Percentiles rank a stretch among this genome's conserved stretches.
These are phyloP conservation scores for Cherax quadricarinatus DNA, from an alignment of 1,140 invertebrate species.

Conservation along the genomic window DNA sequence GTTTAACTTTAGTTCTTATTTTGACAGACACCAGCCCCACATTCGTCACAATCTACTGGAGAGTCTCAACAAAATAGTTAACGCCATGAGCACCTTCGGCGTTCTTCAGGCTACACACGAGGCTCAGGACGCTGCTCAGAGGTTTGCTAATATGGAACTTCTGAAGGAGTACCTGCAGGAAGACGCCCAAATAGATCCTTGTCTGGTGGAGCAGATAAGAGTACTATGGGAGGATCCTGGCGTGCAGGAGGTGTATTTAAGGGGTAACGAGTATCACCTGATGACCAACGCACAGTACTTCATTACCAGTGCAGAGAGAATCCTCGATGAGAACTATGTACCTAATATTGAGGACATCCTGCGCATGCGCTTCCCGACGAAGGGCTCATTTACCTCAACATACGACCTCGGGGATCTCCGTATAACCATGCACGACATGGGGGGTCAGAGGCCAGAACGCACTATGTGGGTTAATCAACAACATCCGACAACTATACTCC, in stretches of 20 bases:
- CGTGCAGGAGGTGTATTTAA: constrained; percentile 37
- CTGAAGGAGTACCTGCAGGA: constrained; percentile 7
- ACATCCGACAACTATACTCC: constrained; percentile 49
- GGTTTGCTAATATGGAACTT: constrained; percentile 28
- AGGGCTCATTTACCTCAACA: constrained; percentile 13
- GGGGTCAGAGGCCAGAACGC: constrained; percentile 36
- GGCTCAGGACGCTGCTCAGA: constrained; percentile 16
- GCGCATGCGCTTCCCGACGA: constrained; percentile 52
- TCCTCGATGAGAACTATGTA: constrained; percentile 39
- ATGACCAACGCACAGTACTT: constrained; percentile 59
- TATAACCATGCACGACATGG: constrained; percentile 60
- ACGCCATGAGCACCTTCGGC: constrained; percentile 2
- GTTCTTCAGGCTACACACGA: neutral
- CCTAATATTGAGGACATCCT: constrained; percentile 60
- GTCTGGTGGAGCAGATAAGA: neutral
- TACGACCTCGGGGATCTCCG: constrained; percentile 44
- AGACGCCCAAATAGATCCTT: constrained; percentile 19
- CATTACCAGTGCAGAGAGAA: constrained; percentile 27
- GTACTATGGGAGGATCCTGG: constrained; percentile 34
- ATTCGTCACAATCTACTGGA: constrained; percentile 53
- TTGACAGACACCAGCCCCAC: constrained; percentile 55
- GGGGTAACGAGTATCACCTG: constrained; percentile 54
- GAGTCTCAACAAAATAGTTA: constrained; percentile 51
- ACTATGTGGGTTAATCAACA: constrained; percentile 21
- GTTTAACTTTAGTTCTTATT: too few relatives aligned